Base-by-base conservation (phyloP, 2,113 vertebrate genomes). In the Chiloscyllium plagiosum region DNA sequence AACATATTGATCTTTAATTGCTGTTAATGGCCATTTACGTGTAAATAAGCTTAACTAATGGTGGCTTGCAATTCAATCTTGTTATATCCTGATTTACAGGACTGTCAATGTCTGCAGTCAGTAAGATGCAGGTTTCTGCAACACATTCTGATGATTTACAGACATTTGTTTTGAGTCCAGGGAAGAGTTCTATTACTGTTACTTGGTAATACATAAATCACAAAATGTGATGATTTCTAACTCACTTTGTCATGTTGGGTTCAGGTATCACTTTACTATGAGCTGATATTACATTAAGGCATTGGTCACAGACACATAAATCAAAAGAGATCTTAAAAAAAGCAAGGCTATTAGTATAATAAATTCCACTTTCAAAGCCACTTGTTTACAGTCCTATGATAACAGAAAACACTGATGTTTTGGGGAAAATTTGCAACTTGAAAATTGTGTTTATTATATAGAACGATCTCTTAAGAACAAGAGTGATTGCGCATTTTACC, bases 171-270 rank as follows among this genome's bases (percentile, higher is more conserved):
- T 95, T 76, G 94, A 76, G 68, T 70, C 68, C 69, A 72, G 7
- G 42, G 42, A 72, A 52, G 17, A 72, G 42, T 50, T 26, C 68
- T 29, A 95, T 76, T 95, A 76, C 68, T 52, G 69, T 24, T 95
- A 33, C 94, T 47, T 52, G 47, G 68, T 52, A 17, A 95, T 95
- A 72, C 69, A 95, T 72, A 95, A 95, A 95, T 29, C 69, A 95
- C 69, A 52, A 70, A 94, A 47, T 24, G 15, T 70, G 42, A 29
- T 50, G 50, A 72, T 50, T 70, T 94, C 89, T 95, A 95, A 72
- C 22, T 72, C 68, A 95, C 37, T 95, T 95, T 76, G 24, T 95
- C 94, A 76, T 95, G 68, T 50, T 95, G 29, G 24, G 50, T 33
- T 72, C 47, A 70, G 69, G 29, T 95, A 70, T 52, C 94, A 12